These are phyloP conservation scores for Sylvietta virens DNA, from an alignment of 2,113 vertebrate genomes.

Conservation along the genomic window DNA sequence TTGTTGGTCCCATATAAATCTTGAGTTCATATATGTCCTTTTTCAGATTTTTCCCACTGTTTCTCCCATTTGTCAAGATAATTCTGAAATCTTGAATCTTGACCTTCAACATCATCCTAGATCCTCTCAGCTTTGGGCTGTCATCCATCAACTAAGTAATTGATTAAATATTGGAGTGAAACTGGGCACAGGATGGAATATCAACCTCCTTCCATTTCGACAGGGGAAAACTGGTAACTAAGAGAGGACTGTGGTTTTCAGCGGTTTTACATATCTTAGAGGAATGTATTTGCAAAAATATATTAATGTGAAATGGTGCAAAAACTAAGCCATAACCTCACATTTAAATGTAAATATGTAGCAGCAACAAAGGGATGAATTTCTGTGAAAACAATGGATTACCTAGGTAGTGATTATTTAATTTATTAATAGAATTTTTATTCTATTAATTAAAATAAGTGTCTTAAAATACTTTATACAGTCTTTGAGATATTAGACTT, in stretches of 20 bases:
- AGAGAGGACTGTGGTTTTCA: not conserved
- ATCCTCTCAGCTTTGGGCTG: not conserved
- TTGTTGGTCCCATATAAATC: not conserved
- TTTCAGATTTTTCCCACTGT: not conserved
- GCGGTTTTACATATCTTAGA: not conserved
- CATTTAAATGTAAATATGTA: not conserved
- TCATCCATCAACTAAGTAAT: not conserved
- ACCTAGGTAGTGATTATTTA: not conserved
- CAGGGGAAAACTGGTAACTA: not conserved
- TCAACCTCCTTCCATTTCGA: not conserved
- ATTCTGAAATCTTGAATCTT: not conserved
- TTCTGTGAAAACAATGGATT: not conserved
- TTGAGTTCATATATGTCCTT: not conserved
- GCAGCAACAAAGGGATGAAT: not conserved
- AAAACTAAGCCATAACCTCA: not conserved
- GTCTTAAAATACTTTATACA: not conserved
- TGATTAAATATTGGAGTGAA: not conserved
- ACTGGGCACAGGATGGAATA: not conserved
- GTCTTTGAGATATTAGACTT: not conserved
- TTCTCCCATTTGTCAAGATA: not conserved
- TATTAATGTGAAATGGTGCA: not conserved
- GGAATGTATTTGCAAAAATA: not conserved
- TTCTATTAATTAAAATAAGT: too few species aligned
- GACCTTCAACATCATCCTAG: not conserved
- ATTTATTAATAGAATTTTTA: not conserved